Conservation (phyloP, 2,888 invertebrate genomes). For the Rugalucina vietnamica region DNA sequence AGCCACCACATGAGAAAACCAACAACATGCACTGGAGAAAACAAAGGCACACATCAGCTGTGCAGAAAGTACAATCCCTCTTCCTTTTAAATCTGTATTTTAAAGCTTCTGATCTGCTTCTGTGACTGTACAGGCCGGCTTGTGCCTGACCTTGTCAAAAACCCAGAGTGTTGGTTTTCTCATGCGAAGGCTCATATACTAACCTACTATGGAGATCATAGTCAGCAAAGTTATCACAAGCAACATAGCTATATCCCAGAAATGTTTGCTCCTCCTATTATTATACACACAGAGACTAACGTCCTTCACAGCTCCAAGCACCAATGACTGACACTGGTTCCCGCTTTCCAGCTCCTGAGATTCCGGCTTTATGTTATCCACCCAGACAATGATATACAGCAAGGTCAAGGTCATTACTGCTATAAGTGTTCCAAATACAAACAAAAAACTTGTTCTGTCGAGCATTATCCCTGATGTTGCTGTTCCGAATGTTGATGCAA, state of each 20-base stretch:
- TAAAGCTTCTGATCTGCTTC: no score
- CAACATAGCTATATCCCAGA: conserved; percentile 57
- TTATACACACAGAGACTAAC: conserved; percentile 65
- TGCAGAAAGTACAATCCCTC: no score
- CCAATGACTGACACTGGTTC: conserved; percentile 31
- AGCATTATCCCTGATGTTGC: conserved; percentile 92
- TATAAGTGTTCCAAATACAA: conserved; percentile 82
- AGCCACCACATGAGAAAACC: no score
- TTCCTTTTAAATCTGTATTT: no score
- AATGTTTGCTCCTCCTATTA: conserved; percentile 59
- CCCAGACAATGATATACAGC: conserved; percentile 80
- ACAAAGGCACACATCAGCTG: no score
- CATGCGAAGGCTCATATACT: no score
- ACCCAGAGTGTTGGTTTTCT: no score
- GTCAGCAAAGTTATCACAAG: conserved; percentile 63
- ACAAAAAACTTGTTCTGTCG: conserved; percentile 80
- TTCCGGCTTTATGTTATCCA: conserved; percentile 67
- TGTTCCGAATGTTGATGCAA: conserved; percentile 93
- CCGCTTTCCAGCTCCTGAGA: conserved; percentile 12
- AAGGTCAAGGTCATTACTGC: conserved; percentile 78
- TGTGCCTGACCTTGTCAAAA: no score
- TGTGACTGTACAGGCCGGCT: no score
- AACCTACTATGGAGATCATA: conserved; percentile 72
- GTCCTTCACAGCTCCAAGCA: conserved; percentile 53
- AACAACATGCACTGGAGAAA: no score